Conservation (phyloP, 2,888 invertebrate species). For the Dysmachus trigonus region DNA sequence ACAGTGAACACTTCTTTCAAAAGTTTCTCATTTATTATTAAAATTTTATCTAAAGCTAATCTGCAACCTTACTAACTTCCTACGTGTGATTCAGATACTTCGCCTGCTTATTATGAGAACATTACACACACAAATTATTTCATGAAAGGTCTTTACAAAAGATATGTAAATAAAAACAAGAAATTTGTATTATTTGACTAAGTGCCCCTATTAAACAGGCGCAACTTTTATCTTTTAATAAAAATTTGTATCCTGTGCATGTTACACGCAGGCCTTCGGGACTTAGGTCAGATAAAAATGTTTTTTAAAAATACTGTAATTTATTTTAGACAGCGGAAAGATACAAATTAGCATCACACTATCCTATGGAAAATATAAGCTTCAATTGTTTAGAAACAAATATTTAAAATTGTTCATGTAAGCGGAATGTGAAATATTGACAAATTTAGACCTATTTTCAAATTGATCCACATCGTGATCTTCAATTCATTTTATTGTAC, state of each 20-base stretch:
- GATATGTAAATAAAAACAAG: no score
- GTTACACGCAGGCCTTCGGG: background rate
- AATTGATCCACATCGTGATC: background rate
- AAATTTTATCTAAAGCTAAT: no score
- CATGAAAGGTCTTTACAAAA: no score
- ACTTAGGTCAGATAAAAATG: background rate
- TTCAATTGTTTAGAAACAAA: background rate
- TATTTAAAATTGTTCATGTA: background rate
- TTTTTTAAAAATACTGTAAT: background rate
- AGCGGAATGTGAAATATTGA: background rate
- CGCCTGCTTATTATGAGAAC: no score
- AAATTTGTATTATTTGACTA: no score
- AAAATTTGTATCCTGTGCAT: background rate
- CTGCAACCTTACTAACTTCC: no score
- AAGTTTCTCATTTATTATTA: no score
- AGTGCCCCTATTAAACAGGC: no score
- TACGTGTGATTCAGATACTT: no score
- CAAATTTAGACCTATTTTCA: background rate
- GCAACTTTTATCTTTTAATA: background rate
- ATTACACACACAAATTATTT: no score
- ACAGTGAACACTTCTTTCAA: no score
- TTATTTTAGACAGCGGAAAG: background rate
- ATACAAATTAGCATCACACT: background rate
- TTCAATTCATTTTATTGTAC: background rate
- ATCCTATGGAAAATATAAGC: background rate